Conservation (phyloP, 2,113 vertebrate genomes). For the Andinoacara biseriatus region DNA sequence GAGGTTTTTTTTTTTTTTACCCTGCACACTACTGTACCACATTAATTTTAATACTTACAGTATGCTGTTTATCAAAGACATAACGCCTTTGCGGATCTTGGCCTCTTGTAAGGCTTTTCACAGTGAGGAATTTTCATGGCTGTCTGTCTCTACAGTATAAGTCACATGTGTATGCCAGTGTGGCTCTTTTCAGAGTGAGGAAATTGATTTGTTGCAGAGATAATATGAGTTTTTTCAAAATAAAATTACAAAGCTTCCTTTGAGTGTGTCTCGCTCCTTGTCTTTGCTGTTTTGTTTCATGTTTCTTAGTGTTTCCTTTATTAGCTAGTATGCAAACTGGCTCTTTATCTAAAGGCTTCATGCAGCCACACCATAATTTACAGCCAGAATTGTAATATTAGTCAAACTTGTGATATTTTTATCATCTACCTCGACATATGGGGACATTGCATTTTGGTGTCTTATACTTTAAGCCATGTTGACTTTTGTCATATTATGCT, state of each 20-base stretch:
- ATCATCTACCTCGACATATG: neutral
- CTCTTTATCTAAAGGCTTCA: conserved; percentile 12
- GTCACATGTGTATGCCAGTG: conserved; percentile 57
- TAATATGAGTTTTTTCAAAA: conserved; percentile 45
- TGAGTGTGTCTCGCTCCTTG: conserved; percentile 1
- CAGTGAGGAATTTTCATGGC: conserved; percentile 59
- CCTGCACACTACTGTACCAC: neutral
- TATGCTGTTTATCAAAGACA: conserved; percentile 61
- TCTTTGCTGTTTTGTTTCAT: neutral
- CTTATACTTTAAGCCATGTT: too few species aligned
- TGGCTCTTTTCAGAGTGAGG: conserved; percentile 47
- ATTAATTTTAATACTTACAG: conserved; percentile 49
- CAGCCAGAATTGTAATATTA: conserved; percentile 5
- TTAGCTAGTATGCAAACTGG: neutral
- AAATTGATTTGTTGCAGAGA: conserved; percentile 60
- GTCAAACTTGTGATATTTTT: neutral
- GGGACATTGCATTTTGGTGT: too few species aligned
- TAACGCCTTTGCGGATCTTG: conserved; percentile 42
- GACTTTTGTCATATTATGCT: too few species aligned
- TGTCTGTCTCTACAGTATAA: conserved; percentile 46
- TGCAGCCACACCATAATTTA: conserved; percentile 11
- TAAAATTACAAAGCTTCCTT: conserved; percentile 39
- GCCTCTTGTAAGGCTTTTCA: conserved; percentile 70
- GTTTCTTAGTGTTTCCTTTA: neutral
- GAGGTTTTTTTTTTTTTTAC: neutral